Conservation (phyloP, 2,113 vertebrate genomes). For the Motacilla alba region DNA sequence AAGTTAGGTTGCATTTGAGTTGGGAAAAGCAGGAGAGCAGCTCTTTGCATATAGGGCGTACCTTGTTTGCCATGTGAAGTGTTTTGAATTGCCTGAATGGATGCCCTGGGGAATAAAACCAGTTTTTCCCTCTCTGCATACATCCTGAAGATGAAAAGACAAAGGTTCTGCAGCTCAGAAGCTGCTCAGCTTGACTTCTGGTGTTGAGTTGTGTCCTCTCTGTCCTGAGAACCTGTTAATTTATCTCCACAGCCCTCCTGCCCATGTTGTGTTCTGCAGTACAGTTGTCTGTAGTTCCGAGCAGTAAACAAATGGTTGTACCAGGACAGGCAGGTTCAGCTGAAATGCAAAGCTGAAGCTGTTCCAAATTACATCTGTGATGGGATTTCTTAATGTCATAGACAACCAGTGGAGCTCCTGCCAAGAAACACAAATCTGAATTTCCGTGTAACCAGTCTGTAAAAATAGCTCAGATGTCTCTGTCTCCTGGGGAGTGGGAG, state of each 20-base stretch:
- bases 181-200: not conserved
- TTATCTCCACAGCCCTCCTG: not conserved
- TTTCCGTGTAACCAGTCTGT: not conserved
- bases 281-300: not conserved
- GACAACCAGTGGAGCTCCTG: not conserved
- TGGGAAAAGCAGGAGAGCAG: not conserved
- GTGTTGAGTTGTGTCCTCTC: not conserved
- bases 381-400: not conserved
- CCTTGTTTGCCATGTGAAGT: not conserved
- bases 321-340: not conserved
- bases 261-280: not conserved
- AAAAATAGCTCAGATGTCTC: not conserved
- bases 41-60: not conserved
- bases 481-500: not conserved
- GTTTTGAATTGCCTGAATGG: not conserved
- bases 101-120: not conserved
- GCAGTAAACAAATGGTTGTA: not conserved
- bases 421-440: not conserved
- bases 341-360: not conserved
- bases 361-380: not conserved
- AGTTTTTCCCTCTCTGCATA: not conserved
- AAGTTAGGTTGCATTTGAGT: not conserved
- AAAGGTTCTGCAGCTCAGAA: not conserved
- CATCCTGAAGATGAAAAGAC: not conserved
- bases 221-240: not conserved